phyloP scores from a whole-genome alignment of 1,140 invertebrate species.

The Whitmania pigra region DNA sequence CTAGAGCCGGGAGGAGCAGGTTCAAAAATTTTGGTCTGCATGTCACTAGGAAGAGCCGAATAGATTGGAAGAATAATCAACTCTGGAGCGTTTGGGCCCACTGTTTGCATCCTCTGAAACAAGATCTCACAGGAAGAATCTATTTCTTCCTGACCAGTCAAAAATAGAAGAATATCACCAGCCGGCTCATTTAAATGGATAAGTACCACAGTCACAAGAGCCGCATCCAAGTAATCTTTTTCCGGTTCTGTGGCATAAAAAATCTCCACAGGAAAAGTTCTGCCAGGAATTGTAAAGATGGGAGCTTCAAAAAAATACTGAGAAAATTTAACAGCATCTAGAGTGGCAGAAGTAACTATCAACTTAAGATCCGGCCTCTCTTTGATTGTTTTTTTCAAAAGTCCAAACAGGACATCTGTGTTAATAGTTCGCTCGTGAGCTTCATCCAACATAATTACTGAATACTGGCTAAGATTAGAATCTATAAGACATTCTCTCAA shows the following conservation, averaged over 20 bases:
- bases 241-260: slow-evolving; percentile 97
- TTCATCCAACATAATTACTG: slow-evolving; percentile 97
- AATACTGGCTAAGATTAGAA: slow-evolving; percentile 79
- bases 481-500: slow-evolving; percentile 92
- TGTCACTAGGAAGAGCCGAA: slow-evolving; percentile 94
- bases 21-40: slow-evolving; percentile 98
- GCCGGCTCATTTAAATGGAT: slow-evolving; percentile 96
- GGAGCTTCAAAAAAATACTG: slow-evolving; percentile 46
- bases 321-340: slow-evolving; percentile 50
- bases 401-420: slow-evolving; percentile 90
- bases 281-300: slow-evolving; percentile 52
- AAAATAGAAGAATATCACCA: slow-evolving; percentile 79
- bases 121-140: slow-evolving; percentile 97
- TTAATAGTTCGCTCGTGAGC: slow-evolving; percentile 95
- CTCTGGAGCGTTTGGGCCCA: slow-evolving; percentile 92
- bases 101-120: slow-evolving; percentile 92
- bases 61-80: slow-evolving; percentile 96
- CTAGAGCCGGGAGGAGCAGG: slow-evolving; percentile 91
- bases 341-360: slow-evolving; percentile 47
- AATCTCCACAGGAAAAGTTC: slow-evolving; percentile 92
- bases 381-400: slow-evolving; percentile 66
- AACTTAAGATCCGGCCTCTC: slow-evolving; percentile 49
- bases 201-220: slow-evolving; percentile 96
- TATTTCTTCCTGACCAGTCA: slow-evolving; percentile 98
- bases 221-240: slow-evolving; percentile 94